Evolutionary conservation across 2,888 invertebrate species (phyloP), one percentile per base, ranked within the genome.

Genomic region (Lasioglossum figueresi): DNA sequence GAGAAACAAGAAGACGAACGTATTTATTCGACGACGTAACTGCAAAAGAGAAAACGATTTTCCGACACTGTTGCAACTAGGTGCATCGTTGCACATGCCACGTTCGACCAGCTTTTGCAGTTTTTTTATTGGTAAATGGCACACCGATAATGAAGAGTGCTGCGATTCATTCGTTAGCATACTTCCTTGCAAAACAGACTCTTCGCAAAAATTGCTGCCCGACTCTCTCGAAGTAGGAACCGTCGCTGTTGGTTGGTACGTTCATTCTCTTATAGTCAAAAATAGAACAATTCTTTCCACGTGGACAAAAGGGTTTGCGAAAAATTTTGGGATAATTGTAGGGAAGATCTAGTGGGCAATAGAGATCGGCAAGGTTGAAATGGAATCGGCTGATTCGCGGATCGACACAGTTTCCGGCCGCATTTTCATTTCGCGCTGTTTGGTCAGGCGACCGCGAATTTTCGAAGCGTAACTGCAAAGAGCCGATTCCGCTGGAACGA

Each of bases 361-460:
- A 2, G 19, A 31, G 16, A 34, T 66, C 8, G 48, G 19, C 48
- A 52, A 52, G 52, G 23, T 52, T 52, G 52, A 3, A 52, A 4
- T 4, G 2, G 8, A 72, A 23, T 72, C 70, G 63, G 59, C 43
- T 73, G 71, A 63, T 71, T 31, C 19, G 19, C 14, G 14, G n/a
- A 23, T 52, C 31, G 43, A 16, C 68, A 68, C n/a, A 56, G 40
- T 43, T 74, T 31, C n/a, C 10, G 19, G 0, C 3, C 34, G 34
- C 23, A 56, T 76, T 83, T 83, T 76, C 34, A 82, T 83, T 77
- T 76, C 72, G 63, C 43, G 76, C 45, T 45, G 72, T 45, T 72
- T 34, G 43, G 31, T 27, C 43, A 12, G 31, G 56, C 72, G 73
- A 83, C 83, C 83, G 83, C 83, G 76, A 83, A 76, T 77, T 77